A percentile compares a stretch with the other conserved stretches of the same genome.
Evolutionary conservation across 2,888 invertebrate species (phyloP).

Genomic region (Chesias legatella): DNA sequence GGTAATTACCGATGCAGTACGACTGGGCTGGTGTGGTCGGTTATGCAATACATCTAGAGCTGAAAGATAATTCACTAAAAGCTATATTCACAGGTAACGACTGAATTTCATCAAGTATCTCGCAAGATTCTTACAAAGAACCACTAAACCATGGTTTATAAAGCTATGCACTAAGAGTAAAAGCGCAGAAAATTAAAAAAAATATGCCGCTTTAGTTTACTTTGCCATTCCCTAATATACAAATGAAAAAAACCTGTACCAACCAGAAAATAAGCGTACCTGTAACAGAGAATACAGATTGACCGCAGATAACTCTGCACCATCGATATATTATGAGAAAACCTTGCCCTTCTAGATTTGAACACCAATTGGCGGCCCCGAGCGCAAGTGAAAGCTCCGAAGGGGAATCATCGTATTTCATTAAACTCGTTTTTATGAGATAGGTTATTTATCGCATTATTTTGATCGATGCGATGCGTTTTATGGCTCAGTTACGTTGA

Average conservation of each 20-base stretch:
- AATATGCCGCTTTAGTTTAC: too few species aligned
- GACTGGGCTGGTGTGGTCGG: slow-evolving; percentile 22
- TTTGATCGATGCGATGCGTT: slow-evolving; percentile 12
- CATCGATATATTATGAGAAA: not conserved
- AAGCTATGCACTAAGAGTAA: too few species aligned
- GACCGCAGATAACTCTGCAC: not conserved
- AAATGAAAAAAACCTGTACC: too few species aligned
- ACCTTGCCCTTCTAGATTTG: not conserved
- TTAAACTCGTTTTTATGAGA: slow-evolving; percentile 13
- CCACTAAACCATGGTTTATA: too few species aligned
- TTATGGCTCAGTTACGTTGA: slow-evolving; percentile 14
- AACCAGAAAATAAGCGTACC: too few species aligned
- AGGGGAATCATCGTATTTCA: slow-evolving; percentile 21
- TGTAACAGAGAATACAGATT: too few species aligned
- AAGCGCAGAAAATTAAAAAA: too few species aligned
- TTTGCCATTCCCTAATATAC: too few species aligned
- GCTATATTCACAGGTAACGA: too few species aligned
- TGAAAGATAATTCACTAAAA: too few species aligned
- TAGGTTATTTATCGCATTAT: slow-evolving; percentile 17
- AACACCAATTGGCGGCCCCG: slow-evolving; percentile 34
- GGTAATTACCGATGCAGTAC: slow-evolving; percentile 54
- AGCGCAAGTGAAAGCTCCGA: slow-evolving; percentile 24
- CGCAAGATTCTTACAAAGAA: too few species aligned
- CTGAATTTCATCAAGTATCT: too few species aligned
- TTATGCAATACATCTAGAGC: slow-evolving; percentile 31